Evolutionary conservation across 30 jellyfish, hydroid and myxozoan genomes (phyloP), one percentile per base, ranked within the genome.

Genomic region (Sanderia malayensis): DNA sequence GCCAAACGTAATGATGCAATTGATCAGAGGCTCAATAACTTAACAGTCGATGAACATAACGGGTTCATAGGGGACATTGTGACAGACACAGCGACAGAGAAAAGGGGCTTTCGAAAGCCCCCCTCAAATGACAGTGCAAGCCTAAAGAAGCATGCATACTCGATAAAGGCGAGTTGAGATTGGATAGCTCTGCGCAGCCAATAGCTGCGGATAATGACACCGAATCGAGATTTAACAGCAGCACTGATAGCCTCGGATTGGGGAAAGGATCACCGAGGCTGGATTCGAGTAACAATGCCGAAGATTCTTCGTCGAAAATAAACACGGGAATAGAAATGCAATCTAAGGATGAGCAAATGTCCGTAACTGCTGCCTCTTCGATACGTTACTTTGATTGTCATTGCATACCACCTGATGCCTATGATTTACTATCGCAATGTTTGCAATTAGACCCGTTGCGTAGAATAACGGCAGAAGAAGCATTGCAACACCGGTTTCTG

Each of bases 391-490:
- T 76, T 29, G 87, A 88, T 33, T 66, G 87, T 41, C 29, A 30
- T 57, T 92, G 98, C 62, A 49, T 92, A 24, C 98, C 98, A 28
- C 89, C 79, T 73, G 33, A 66, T 8, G 96, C 97, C 1, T 93
- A 85, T 52, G 95, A 86, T 49, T 44, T 93, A 45, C 31, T 93
- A 46, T 79, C 85, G 68, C 75, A 80, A 27, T 82, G 95, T 60
- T 52, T 93, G 58, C 86, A 76, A 32, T 61, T 86, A 27, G 76
- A 86, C 67, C 97, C 99, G 1, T 57, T 82, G 15, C 86, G 65
- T n/a, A 70, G 99, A 31, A 93, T 93, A 19, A 80, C 94, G 31
- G 99, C 99, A 2, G 67, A 71, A 8, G 97, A 85, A 31, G 99
- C 96, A 2, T 72, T 93, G 41, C 46, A 45, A 41, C 98, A 92